phyloP scores from a whole-genome alignment of 2,888 invertebrate genomes.

The Cryptophagus acutangulus region DNA sequence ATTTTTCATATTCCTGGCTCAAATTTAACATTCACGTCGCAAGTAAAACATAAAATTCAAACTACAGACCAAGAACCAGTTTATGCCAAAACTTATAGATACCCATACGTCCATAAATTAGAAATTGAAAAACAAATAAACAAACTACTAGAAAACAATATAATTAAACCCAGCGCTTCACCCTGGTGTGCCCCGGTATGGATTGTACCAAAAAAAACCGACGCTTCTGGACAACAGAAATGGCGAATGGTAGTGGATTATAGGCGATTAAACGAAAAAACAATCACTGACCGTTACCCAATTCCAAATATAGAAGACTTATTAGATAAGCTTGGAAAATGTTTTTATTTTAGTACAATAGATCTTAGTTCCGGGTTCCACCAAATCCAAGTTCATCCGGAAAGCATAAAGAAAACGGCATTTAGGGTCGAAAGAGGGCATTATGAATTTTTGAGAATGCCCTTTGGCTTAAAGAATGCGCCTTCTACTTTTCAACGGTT shows the following conservation, averaged over 20 bases:
- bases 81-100: slow-evolving; percentile 8
- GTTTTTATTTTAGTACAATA: slow-evolving; percentile 1
- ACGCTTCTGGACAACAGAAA: slow-evolving; percentile 4
- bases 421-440: not conserved
- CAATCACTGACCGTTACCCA: slow-evolving; percentile 8
- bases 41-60: not conserved
- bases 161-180: slow-evolving; percentile 6
- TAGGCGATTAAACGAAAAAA: slow-evolving; percentile 8
- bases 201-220: slow-evolving; percentile 14
- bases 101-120: slow-evolving; percentile 20
- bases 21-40: not conserved
- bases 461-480: not conserved
- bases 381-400: slow-evolving; percentile 1
- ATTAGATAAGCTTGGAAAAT: slow-evolving; percentile 4
- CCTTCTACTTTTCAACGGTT: not conserved
- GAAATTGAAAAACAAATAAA: slow-evolving; percentile 9
- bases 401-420: not conserved
- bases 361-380: slow-evolving; percentile 4
- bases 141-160: slow-evolving; percentile 1
- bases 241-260: slow-evolving; percentile 12
- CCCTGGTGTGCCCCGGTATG: slow-evolving; percentile 7
- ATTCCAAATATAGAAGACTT: slow-evolving; percentile 9
- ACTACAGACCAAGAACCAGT: slow-evolving; percentile 3
- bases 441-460: not conserved
- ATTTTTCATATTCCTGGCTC: not conserved